Evolutionary conservation across 1,140 invertebrate species (phyloP).

Genomic region (Temnothorax longispinosus): DNA sequence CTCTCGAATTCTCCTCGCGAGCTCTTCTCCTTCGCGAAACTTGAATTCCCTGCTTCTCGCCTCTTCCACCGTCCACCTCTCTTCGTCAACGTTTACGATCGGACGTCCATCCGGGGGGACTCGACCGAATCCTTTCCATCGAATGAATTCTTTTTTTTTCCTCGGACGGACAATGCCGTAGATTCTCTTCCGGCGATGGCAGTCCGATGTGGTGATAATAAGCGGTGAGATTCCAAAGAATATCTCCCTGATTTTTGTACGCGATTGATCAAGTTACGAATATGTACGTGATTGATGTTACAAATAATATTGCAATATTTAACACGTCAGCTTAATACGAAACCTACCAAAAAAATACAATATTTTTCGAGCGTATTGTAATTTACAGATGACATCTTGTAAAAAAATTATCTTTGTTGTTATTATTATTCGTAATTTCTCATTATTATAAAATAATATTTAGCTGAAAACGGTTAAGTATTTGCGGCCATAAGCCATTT

Average conservation of each 20-base stretch:
- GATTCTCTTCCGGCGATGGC: not conserved
- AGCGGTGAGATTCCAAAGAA: not conserved
- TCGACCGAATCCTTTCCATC: slow-evolving; percentile 26
- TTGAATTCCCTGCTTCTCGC: slow-evolving; percentile 57
- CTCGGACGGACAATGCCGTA: not conserved
- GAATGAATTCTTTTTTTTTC: slow-evolving; percentile 30
- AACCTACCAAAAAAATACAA: not conserved
- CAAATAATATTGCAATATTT: not conserved
- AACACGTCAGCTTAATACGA: not conserved
- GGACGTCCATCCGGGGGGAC: slow-evolving; percentile 32
- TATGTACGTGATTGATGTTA: not conserved
- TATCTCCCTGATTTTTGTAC: not conserved
- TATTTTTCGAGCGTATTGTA: not conserved
- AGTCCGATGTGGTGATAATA: not conserved
- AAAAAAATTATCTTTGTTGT: not conserved
- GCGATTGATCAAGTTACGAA: not conserved
- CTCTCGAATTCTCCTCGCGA: slow-evolving; percentile 78
- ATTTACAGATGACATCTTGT: not conserved
- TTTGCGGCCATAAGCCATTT: not conserved
- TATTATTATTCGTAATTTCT: not conserved
- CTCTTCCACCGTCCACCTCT: not conserved
- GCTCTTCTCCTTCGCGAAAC: slow-evolving; percentile 74
- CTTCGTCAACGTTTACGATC: slow-evolving; percentile 49
- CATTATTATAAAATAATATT: not conserved
- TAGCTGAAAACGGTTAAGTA: not conserved